Evolutionary conservation across 2,888 invertebrate genomes (phyloP).

Genomic region (Galeopsomyia nigrocyanea): DNA sequence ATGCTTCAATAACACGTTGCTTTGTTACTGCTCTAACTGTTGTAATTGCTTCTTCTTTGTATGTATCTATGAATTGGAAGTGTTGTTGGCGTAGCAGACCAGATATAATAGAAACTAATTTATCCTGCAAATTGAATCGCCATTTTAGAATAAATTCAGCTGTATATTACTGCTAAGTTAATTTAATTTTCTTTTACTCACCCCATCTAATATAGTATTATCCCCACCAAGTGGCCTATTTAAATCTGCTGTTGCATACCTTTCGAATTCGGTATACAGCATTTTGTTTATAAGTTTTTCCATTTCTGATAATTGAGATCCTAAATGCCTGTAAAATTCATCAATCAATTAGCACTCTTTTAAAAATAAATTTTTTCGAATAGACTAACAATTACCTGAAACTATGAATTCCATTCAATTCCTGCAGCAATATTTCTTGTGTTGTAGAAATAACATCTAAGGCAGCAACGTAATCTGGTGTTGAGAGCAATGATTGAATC

Average conservation of each 20-base stretch:
- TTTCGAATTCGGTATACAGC: slow-evolving; percentile 94
- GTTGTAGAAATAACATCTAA: slow-evolving; percentile 96
- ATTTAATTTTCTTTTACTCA: slow-evolving; percentile 53
- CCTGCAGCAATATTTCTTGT: slow-evolving; percentile 91
- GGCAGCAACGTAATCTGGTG: slow-evolving; percentile 97
- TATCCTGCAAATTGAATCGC: slow-evolving; percentile 75
- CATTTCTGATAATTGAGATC: slow-evolving; percentile 96
- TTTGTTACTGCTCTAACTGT: slow-evolving; percentile 91
- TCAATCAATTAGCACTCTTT: slow-evolving; percentile 36
- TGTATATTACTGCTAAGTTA: neutral
- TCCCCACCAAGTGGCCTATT: slow-evolving; percentile 81
- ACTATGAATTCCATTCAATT: slow-evolving; percentile 92
- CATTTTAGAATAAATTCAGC: slow-evolving; percentile 4
- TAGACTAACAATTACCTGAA: slow-evolving; percentile 73
- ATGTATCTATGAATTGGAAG: slow-evolving; percentile 88
- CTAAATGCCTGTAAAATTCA: slow-evolving; percentile 80
- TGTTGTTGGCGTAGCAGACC: slow-evolving; percentile 90
- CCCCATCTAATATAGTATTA: slow-evolving; percentile 76
- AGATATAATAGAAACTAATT: slow-evolving; percentile 88
- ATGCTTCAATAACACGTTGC: slow-evolving; percentile 86
- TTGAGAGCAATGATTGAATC: slow-evolving; percentile 92
- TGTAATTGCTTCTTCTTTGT: slow-evolving; percentile 90
- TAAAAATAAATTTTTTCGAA: slow-evolving; percentile 26
- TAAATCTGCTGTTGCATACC: slow-evolving; percentile 91
- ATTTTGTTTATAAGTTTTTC: slow-evolving; percentile 96